Base-by-base conservation (phyloP, 2,113 vertebrate species). In the Melanerpes aurifrons region DNA sequence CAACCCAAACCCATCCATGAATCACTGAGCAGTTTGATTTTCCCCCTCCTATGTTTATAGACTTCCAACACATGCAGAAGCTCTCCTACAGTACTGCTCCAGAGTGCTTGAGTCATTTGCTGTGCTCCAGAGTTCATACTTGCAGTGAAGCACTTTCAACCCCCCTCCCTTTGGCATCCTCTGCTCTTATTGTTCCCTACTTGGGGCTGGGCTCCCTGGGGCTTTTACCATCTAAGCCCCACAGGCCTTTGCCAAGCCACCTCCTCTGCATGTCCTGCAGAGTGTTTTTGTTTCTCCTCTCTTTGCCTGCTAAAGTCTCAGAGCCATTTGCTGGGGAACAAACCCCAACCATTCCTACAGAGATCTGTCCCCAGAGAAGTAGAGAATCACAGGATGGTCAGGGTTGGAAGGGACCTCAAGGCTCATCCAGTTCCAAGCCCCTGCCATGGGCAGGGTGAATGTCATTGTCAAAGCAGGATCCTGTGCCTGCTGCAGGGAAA, bases 61-160 rank as follows among this genome's bases (percentile, higher is more conserved):
- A 54, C 54, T 58, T 75, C 75, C 28, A 75, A 12, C 59, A 32
- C 61, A 72, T 63, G 56, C 5, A 1, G 28, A 57, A 66, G 89
- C 62, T 78, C 72, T 82, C 45, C 54, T 35, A 64, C 15, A 26
- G 26, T 62, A 28, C 69, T 82, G 78, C 62, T 40, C 68, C 64
- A 58, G 11, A 75, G 56, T 62, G 22, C 37, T 87, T 54, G 54
- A 84, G 90, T 74, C 5, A 45, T 81, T 91, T 92, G 18, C 61
- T 95, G 58, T 37, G 71, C 37, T 35, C 48, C 58, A 21, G 83
- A 93, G 92, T 88, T 74, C 94, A 81, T 78, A 75, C 54, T 91
- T 91, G 78, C 62, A 64, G 80, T 71, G 86, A 91, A 87, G 43
- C 1, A 0, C 35, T 80, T 91, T 43, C 37, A 59, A 89, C 96